A percentile compares a stretch with the other conserved stretches of the same genome.
Evolutionary conservation across 2,888 invertebrate genomes (phyloP).

Genomic region (Corbicula japonica): DNA sequence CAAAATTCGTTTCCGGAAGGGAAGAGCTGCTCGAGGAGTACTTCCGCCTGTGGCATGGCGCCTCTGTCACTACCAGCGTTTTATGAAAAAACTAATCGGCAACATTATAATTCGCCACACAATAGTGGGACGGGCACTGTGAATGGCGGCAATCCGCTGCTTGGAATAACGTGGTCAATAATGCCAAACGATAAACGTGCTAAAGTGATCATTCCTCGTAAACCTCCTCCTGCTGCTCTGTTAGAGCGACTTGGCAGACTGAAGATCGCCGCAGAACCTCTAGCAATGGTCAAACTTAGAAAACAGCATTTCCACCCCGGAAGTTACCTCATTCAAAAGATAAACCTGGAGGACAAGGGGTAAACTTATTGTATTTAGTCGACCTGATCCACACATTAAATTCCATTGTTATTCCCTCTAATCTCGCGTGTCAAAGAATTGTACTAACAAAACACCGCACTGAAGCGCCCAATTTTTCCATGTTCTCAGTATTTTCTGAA

Average conservation of each 20-base stretch:
- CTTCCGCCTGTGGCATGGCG: background rate
- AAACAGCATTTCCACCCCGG: slow-evolving; percentile 1
- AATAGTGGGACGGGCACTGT: no score
- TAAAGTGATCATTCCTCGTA: slow-evolving; percentile 14
- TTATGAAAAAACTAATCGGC: slow-evolving; percentile 9
- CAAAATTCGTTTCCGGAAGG: slow-evolving; percentile 12
- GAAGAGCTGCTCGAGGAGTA: background rate
- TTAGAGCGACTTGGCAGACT: slow-evolving; percentile 44
- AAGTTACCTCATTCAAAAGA: slow-evolving; percentile 38
- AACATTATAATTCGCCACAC: background rate
- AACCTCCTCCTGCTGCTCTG: slow-evolving; percentile 29
- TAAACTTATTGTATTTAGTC: no score
- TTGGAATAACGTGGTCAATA: slow-evolving; percentile 56
- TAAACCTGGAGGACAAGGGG: slow-evolving; percentile 25
- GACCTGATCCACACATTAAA: no score
- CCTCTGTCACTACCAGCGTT: background rate
- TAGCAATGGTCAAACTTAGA: slow-evolving; percentile 32
- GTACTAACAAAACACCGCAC: no score
- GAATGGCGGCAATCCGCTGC: slow-evolving; percentile 21
- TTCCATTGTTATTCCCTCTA: no score
- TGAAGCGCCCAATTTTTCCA: no score
- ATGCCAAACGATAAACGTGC: slow-evolving; percentile 18
- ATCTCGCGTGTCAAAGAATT: no score
- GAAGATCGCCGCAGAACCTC: slow-evolving; percentile 19
- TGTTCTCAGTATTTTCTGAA: no score